Percentiles rank a stretch among this genome's conserved stretches.
Conservation (phyloP, 2,797 vertebrate species). For the Gallinago nigripennis region DNA sequence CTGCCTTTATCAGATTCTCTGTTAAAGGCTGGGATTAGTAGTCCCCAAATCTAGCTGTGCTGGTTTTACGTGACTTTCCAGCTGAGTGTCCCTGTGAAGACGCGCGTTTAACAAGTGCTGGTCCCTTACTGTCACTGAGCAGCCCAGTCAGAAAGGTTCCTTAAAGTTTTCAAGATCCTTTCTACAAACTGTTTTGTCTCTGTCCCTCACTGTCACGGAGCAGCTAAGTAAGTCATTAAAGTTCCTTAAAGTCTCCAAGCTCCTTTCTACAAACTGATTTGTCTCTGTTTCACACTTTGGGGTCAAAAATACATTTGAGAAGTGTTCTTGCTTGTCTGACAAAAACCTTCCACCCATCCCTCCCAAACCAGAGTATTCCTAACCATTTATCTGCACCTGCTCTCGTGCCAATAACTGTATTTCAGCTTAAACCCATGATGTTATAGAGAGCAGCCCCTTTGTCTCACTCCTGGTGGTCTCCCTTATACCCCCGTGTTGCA, state of each 20-base stretch:
- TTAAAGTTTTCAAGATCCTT: neutral
- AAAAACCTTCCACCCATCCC: neutral
- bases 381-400: neutral
- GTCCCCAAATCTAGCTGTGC: neutral
- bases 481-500: neutral
- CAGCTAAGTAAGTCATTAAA: neutral
- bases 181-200: neutral
- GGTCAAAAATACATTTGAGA: neutral
- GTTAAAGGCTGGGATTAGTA: neutral
- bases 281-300: neutral
- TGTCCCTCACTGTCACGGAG: neutral
- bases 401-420: neutral
- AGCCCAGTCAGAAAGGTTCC: neutral
- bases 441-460: neutral
- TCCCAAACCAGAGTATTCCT: neutral
- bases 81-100: neutral
- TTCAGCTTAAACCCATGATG: neutral
- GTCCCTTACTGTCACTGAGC: neutral
- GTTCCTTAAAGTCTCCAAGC: neutral
- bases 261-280: neutral
- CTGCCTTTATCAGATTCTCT: neutral
- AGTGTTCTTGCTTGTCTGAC: neutral
- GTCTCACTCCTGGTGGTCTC: neutral
- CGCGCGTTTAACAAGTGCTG: neutral
- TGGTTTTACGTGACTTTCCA: neutral